A percentile compares a stretch with the other conserved stretches of the same genome.
These are phyloP conservation scores for Gallinago stenura DNA, from an alignment of 2,797 vertebrate species.

Conservation along the genomic window DNA sequence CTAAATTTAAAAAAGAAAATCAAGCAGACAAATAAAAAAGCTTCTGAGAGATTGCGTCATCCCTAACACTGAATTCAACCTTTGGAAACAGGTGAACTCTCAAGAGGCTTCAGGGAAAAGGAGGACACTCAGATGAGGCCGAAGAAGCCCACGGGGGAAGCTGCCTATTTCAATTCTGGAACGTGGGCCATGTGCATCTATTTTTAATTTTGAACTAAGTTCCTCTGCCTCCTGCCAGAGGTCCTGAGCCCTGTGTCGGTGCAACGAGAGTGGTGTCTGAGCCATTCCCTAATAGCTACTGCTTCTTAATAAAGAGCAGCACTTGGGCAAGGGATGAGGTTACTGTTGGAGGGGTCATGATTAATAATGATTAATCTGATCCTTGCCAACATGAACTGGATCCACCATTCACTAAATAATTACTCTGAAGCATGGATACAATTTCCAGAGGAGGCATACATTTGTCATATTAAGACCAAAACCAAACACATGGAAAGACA, in stretches of 20 bases:
- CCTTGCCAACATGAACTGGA: slow-evolving; percentile 73
- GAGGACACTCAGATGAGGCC: slow-evolving; percentile 5
- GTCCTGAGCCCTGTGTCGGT: background rate
- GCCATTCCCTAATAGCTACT: slow-evolving; percentile 60
- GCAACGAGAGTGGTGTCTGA: slow-evolving; percentile 16
- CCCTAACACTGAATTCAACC: background rate
- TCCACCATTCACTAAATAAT: slow-evolving; percentile 80
- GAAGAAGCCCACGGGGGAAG: slow-evolving; percentile 24
- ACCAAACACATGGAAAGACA: slow-evolving; percentile 16
- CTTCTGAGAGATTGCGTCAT: background rate
- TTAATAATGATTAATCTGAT: slow-evolving; percentile 83
- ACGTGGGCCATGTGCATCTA: background rate
- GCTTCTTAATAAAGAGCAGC: slow-evolving; percentile 77
- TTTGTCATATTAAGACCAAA: slow-evolving; percentile 74
- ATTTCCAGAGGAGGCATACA: slow-evolving; percentile 63
- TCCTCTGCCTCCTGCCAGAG: slow-evolving; percentile 45
- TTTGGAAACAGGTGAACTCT: background rate
- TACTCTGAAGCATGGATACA: slow-evolving; percentile 78
- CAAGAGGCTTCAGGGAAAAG: background rate
- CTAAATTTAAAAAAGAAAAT: background rate
- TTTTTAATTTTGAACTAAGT: slow-evolving; percentile 55
- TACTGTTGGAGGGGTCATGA: slow-evolving; percentile 76
- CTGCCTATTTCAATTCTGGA: slow-evolving; percentile 57
- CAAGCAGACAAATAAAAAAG: background rate
- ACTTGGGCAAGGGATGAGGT: slow-evolving; percentile 75